Base-by-base conservation (phyloP, 2,113 vertebrate genomes). In the Tretioscincus oriximinensis region DNA sequence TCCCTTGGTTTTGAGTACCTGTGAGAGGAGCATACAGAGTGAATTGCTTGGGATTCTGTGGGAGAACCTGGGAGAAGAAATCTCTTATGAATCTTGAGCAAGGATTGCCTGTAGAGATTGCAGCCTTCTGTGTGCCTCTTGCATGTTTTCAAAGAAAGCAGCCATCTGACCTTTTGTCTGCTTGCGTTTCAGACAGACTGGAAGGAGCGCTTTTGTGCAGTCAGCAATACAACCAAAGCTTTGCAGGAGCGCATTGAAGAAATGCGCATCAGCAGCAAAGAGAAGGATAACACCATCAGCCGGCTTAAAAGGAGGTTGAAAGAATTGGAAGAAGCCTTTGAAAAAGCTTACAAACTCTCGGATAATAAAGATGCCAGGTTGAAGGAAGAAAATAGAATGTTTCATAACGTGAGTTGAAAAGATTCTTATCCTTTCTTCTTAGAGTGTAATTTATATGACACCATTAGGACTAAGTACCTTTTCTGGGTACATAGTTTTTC, bases 351-450 rank as follows among this genome's bases (percentile, higher is more conserved):
- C 87, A 97, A 93, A 82, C 94, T 97, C n/a, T 94, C 96, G 0
- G 96, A 97, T 51, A 97, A 97, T 66, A 96, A 96, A 89, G 97
- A 98, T 76, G 92, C 94, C 0, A 93, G 91, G 81, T 91, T 95
- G 4, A 96, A 97, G 82, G 94, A 96, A 47, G 97, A 99, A 90
- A 95, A 95, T 91, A 97, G 94, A 86, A 98, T 97, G 96, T 97
- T 99, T 92, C 97, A 98, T 85, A 96, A 99, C 12, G 98, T 99
- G 90, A 97, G 98, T 89, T 14, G 31, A 75, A 12, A 41, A 41
- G 35, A 41, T 41, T 41, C 35, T 4, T 41, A 41, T 41, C 5
- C 35, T 41, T 41, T 41, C 35, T 41, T 41, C 35, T 41, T 5
- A 41, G 35, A 41, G 35, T 41, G 35, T 41, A 41, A 41, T 41